A percentile compares a stretch with the other conserved stretches of the same genome.
Conservation (phyloP, 1,140 invertebrate genomes). For the Tetragnatha versicolor region DNA sequence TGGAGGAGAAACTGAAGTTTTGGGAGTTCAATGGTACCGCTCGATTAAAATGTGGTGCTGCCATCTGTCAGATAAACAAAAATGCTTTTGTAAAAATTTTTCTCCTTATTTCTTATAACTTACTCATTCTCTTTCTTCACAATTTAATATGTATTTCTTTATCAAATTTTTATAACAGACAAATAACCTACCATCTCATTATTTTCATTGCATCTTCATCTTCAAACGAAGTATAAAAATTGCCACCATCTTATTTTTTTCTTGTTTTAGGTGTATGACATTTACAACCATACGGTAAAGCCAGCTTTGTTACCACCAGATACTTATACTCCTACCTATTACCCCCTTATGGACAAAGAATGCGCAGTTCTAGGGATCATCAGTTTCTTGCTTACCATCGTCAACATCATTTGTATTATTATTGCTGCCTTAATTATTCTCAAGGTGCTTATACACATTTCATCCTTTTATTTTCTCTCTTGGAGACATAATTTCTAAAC, state of each 20-base stretch:
- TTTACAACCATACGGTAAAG: conserved; percentile 47
- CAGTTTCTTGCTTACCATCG: conserved; percentile 78
- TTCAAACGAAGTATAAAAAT: too few species aligned
- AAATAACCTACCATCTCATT: too few species aligned
- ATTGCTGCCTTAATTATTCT: conserved; percentile 80
- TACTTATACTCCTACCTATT: conserved; percentile 70
- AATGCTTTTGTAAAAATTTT: too few species aligned
- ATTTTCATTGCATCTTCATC: too few species aligned
- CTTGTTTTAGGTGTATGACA: conserved; percentile 67
- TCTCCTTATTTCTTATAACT: background rate
- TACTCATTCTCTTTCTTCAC: too few species aligned
- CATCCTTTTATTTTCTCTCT: background rate
- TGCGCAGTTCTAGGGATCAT: conserved; percentile 79
- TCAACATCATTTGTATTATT: conserved; percentile 86
- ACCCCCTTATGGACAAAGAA: conserved; percentile 76
- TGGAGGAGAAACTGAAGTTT: too few species aligned
- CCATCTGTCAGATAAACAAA: too few species aligned
- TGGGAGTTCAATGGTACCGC: too few species aligned
- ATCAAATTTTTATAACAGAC: too few species aligned
- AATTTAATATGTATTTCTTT: too few species aligned
- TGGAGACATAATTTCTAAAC: background rate
- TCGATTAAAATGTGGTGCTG: too few species aligned
- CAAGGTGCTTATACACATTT: conserved; percentile 68
- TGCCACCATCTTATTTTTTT: too few species aligned
- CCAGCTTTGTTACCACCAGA: conserved; percentile 50